A percentile compares a stretch with the other conserved stretches of the same genome.
phyloP scores from a whole-genome alignment of 1,140 invertebrate genomes.

The Rhizoglyphus robini region DNA sequence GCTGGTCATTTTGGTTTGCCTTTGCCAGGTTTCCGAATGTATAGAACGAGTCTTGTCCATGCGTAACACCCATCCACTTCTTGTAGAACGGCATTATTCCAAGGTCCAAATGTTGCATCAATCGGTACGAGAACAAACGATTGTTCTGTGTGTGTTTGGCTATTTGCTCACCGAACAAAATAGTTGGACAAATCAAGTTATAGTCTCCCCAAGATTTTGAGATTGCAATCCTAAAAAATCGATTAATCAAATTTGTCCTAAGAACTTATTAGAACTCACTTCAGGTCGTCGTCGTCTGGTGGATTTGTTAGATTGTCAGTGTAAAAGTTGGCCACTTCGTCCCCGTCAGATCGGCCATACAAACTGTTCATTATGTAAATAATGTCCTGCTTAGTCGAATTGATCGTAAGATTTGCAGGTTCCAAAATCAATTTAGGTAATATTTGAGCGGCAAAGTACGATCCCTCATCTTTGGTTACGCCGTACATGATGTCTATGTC shows the following conservation, averaged over 20 bases:
- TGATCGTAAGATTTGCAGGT: background rate
- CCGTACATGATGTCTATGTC: conserved; percentile 7
- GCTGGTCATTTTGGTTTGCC: conserved; percentile 3
- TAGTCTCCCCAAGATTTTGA: background rate
- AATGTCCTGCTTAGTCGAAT: background rate
- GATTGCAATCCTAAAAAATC: background rate
- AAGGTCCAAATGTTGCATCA: background rate
- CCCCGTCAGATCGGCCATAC: background rate
- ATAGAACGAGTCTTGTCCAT: conserved; percentile 88
- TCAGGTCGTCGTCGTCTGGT: background rate
- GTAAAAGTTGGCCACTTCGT: too few relatives aligned
- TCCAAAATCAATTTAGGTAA: background rate
- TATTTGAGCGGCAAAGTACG: background rate
- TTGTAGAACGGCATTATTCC: conserved; percentile 29
- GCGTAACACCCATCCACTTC: conserved; percentile 84
- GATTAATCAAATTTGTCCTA: background rate
- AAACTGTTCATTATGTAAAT: background rate
- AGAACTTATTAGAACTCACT: background rate
- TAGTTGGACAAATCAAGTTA: conserved; percentile 12
- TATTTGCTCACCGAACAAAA: background rate
- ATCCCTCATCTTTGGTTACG: background rate
- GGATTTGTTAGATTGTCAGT: background rate
- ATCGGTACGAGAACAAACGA: conserved; percentile 9
- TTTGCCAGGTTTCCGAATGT: conserved; percentile 52
- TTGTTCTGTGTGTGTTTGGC: background rate